Base-by-base conservation (phyloP, 2,888 invertebrate genomes). In the Athetis lepigone region DNA sequence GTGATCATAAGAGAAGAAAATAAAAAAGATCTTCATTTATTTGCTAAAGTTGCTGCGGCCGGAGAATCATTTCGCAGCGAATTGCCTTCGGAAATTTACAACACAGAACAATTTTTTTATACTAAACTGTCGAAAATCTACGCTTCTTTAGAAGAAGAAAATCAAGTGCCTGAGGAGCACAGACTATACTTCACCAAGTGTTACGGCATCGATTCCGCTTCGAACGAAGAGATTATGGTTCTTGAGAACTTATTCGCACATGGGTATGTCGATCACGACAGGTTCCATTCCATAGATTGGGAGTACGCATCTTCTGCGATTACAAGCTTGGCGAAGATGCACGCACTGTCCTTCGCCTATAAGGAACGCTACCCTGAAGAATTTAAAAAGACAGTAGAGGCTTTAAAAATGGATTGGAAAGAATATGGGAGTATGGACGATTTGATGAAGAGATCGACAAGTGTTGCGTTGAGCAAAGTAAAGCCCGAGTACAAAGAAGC, bases 301-400 rank as follows among this genome's bases (percentile, higher is more conserved):
- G 51, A 69, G 23, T 76, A 75, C 27, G 70, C 75, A 1, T 79
- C 81, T 4, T 85, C 88, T 18, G 82, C 88, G 0, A 45, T 79
- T 0, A 59, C 77, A n/a, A 83, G 82, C 7, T 65, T 90, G 45
- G 90, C 87, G 0, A 87, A 86, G 64, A 70, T 88, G 2, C 91
- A 92, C 54, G 88, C 90, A 0, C 72, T 90, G 0, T 88, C 89
- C 0, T 78, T 88, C 8, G 88, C 87, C 0, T 81, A 83, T 57
- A 76, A 75, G 25, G 70, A 83, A 37, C 77, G 85, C 43, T 25
- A 83, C 16, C 88, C 86, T 1, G 80, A 85, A 36, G 70, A 78
- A n/a, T 90, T 83, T 29, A 55, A 67, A 19, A 43, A 45, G 3
- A 3, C 51, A 3, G 9, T 56, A 7, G 16, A 29, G 0, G 16